Percentiles rank a stretch among this genome's conserved stretches.
Evolutionary conservation across 1,140 invertebrate genomes (phyloP).

Genomic region (Acromyrmex charruanus): DNA sequence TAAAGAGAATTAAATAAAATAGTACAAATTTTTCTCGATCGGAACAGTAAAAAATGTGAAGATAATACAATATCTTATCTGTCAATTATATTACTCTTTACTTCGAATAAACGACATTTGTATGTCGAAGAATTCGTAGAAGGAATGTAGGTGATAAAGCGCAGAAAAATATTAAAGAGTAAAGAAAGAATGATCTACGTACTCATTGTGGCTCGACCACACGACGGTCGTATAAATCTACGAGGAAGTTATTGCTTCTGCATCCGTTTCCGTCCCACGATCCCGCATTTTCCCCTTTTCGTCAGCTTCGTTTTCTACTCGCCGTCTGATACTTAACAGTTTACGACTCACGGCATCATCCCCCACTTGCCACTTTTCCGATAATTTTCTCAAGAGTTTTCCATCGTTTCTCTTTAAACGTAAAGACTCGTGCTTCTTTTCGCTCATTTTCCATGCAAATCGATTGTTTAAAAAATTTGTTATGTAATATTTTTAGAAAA

Average conservation of each 20-base stretch:
- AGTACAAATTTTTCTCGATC: background rate
- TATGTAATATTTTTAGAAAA: background rate
- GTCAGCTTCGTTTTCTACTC: conserved; percentile 65
- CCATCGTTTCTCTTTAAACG: conserved; percentile 3
- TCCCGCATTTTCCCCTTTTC: conserved; percentile 74
- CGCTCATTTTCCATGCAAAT: background rate
- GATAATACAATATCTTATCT: background rate
- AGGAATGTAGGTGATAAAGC: conserved; percentile 6
- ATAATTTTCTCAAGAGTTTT: conserved; percentile 65
- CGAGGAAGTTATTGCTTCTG: conserved; percentile 79
- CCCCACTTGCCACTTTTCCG: conserved; percentile 52
- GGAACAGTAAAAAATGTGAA: background rate
- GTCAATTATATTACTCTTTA: background rate
- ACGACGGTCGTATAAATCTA: conserved; percentile 64
- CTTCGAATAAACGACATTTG: conserved; percentile 5
- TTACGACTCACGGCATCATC: conserved; percentile 82
- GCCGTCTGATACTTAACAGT: conserved; percentile 80
- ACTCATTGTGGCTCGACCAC: conserved; percentile 58
- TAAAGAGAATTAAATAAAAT: background rate
- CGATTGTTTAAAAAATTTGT: background rate
- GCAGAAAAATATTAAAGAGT: conserved; percentile 36
- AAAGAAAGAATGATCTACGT: conserved; percentile 37
- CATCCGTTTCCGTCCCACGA: conserved; percentile 84
- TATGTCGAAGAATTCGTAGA: background rate
- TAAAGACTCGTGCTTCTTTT: background rate